These are phyloP conservation scores for Drosophila barbarae DNA, from an alignment of 2,888 invertebrate species.

Conservation along the genomic window DNA sequence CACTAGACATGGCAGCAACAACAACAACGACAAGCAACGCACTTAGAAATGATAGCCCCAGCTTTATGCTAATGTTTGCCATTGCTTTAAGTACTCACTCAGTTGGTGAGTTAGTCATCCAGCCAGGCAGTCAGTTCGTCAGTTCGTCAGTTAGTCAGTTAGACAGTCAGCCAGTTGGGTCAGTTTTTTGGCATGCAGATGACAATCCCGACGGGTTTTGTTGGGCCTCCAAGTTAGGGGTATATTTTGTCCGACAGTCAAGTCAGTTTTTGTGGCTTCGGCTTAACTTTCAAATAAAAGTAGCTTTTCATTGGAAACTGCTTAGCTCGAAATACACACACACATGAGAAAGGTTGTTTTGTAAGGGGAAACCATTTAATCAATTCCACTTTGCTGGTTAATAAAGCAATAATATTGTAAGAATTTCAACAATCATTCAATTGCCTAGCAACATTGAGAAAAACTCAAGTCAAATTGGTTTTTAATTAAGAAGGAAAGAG, in stretches of 20 bases:
- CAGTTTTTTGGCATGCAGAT: conserved; percentile 37
- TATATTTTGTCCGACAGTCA: background rate
- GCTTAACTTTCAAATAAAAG: conserved; percentile 34
- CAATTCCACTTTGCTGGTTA: conserved; percentile 31
- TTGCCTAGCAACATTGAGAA: conserved; percentile 16
- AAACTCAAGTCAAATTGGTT: background rate
- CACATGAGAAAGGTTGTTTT: conserved; percentile 6
- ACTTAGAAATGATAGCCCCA: conserved; percentile 70
- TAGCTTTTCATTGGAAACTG: conserved; percentile 27
- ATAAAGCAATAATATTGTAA: conserved; percentile 32
- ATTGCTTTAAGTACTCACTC: conserved; percentile 46
- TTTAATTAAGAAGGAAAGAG: background rate
- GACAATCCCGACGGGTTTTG: conserved; percentile 22
- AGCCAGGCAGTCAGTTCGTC: conserved; percentile 25
- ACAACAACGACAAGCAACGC: conserved; percentile 46
- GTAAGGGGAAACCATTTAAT: conserved; percentile 19
- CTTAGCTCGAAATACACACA: conserved; percentile 8
- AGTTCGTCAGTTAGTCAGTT: conserved; percentile 10
- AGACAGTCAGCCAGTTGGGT: conserved; percentile 25
- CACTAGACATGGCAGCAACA: conserved; percentile 60
- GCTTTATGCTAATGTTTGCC: conserved; percentile 70
- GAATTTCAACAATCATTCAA: conserved; percentile 1
- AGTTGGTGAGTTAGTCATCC: conserved; percentile 34
- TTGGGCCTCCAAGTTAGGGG: background rate
- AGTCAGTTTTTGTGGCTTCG: conserved; percentile 2